Evolutionary conservation across 2,113 vertebrate genomes (phyloP).

Genomic region (Polypterus bichir): DNA sequence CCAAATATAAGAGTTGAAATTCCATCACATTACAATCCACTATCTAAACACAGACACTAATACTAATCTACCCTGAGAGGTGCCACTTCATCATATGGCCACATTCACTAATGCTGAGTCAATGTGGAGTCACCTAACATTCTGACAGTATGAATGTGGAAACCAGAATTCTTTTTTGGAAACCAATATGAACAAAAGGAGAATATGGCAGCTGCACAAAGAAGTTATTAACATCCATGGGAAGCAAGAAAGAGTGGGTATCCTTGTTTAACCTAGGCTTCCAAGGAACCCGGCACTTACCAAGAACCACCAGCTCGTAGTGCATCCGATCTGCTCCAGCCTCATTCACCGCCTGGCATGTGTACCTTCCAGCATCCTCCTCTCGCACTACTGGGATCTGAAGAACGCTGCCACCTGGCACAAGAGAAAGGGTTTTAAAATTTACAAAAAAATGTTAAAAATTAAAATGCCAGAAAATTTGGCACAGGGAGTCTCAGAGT

Average conservation of each 20-base stretch:
- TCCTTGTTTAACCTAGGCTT: not conserved
- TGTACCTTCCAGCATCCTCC: constrained; percentile 65
- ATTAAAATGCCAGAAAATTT: too few relatives aligned
- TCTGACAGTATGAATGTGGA: too few relatives aligned
- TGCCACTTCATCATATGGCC: too few relatives aligned
- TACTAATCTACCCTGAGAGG: too few relatives aligned
- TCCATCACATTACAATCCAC: too few relatives aligned
- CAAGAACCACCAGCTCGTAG: constrained; percentile 68
- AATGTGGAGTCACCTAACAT: too few relatives aligned
- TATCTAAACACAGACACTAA: too few relatives aligned
- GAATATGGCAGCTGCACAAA: not conserved
- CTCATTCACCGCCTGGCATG: constrained; percentile 65
- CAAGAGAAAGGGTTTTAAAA: not conserved
- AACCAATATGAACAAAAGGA: not conserved
- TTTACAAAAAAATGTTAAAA: too few relatives aligned
- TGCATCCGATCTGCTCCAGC: constrained; percentile 69
- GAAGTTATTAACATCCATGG: not conserved
- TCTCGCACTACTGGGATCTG: constrained; percentile 55
- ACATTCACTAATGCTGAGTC: too few relatives aligned
- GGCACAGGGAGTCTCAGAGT: too few relatives aligned
- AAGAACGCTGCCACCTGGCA: constrained; percentile 66
- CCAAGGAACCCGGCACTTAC: constrained; percentile 34
- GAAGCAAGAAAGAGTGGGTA: not conserved
- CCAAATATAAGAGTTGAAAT: too few relatives aligned
- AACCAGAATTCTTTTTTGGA: too few relatives aligned